Percentiles rank a stretch among this genome's conserved stretches.
These are phyloP conservation scores for Psilopsiagon aymara DNA, from an alignment of 2,113 vertebrate species.

Conservation along the genomic window DNA sequence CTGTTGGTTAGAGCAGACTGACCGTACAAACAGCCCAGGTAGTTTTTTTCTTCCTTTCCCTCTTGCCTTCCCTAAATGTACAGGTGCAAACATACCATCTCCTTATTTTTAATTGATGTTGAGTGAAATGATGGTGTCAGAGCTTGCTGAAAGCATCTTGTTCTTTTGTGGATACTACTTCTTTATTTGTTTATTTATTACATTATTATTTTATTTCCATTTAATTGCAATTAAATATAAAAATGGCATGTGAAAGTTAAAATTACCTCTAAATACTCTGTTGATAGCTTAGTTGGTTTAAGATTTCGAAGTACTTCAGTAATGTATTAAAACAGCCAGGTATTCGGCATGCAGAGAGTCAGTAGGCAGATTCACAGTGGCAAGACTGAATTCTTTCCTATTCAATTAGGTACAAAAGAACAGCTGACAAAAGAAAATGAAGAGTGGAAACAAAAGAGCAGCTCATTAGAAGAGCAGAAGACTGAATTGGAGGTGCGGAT, in stretches of 20 bases:
- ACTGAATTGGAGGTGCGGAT: constrained; percentile 94
- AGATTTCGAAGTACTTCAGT: not conserved
- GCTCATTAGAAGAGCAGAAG: constrained; percentile 83
- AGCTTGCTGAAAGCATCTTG: not conserved
- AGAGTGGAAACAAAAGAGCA: constrained; percentile 86
- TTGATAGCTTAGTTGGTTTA: not conserved
- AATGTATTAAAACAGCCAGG: not conserved
- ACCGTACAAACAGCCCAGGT: fast-evolving
- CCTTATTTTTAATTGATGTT: not conserved
- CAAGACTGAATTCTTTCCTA: not conserved
- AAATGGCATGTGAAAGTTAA: not conserved
- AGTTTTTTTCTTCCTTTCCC: not conserved
- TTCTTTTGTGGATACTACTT: not conserved
- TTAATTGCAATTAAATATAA: not conserved
- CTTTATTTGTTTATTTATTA: not conserved
- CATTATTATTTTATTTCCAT: not conserved
- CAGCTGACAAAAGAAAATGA: constrained; percentile 91
- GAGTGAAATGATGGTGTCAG: not conserved
- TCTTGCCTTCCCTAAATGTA: not conserved
- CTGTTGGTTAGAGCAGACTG: not conserved
- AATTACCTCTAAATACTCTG: not conserved
- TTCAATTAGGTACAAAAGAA: constrained; percentile 83
- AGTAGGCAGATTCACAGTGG: not conserved
- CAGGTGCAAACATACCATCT: not conserved
- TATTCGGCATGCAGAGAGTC: not conserved